Evolutionary conservation across 2,888 invertebrate genomes (phyloP).

Genomic region (Endotricha flammealis): DNA sequence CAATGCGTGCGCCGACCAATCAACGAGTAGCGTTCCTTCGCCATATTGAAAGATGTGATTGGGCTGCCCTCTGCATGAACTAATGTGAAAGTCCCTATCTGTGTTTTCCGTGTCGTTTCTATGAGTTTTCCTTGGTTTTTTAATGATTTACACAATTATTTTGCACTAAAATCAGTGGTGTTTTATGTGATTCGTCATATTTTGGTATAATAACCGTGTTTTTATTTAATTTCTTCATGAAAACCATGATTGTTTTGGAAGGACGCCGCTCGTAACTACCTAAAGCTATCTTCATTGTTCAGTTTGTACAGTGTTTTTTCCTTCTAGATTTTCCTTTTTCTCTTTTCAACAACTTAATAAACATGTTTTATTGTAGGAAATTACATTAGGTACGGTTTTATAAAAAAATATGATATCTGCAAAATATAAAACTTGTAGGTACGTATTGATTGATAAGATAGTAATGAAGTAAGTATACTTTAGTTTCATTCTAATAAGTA

Average conservation of each 20-base stretch:
- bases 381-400: no score
- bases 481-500: no score
- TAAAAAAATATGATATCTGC: no score
- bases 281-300: conserved; percentile 63
- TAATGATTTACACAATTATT: conserved; percentile 32
- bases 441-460: no score
- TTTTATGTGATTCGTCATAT: conserved; percentile 32
- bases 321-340: conserved; percentile 21
- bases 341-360: conserved; percentile 7
- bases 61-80: conserved; percentile 59
- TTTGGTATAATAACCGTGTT: conserved; percentile 24
- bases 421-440: no score
- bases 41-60: conserved; percentile 68
- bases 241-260: conserved; percentile 33
- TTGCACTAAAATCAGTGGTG: conserved; percentile 41
- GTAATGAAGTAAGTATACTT: no score
- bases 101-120: conserved; percentile 62
- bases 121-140: conserved; percentile 52
- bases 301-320: conserved; percentile 36
- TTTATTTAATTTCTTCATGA: conserved; percentile 32
- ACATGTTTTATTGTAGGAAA: neutral
- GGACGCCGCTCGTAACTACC: conserved; percentile 43
- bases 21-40: conserved; percentile 50
- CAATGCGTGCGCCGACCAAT: conserved; percentile 53
- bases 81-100: conserved; percentile 44